These are phyloP conservation scores for Urocynchramus pylzowi DNA, from an alignment of 2,113 vertebrate genomes.

Conservation along the genomic window DNA sequence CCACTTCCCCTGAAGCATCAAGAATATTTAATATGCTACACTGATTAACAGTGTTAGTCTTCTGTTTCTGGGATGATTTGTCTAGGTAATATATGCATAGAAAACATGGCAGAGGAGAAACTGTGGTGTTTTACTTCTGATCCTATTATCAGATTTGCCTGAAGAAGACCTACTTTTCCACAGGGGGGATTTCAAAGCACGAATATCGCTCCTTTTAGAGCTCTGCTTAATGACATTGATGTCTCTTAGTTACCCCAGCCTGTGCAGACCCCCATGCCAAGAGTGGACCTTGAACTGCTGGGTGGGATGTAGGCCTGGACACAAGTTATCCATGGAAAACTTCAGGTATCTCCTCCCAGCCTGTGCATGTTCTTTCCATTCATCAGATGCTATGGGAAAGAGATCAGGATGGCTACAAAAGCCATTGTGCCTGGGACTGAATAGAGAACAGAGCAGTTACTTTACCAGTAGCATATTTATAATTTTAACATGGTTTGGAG, in stretches of 20 bases:
- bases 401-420: background rate
- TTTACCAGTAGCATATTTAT: background rate
- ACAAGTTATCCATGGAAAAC: background rate
- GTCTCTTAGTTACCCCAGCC: background rate
- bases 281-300: background rate
- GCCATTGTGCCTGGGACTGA: background rate
- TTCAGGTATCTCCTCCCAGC: background rate
- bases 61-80: conserved; percentile 1
- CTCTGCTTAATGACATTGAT: background rate
- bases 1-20: background rate
- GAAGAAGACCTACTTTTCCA: background rate
- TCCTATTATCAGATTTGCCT: background rate
- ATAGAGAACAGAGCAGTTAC: background rate
- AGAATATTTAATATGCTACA: conserved; percentile 25
- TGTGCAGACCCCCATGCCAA: background rate
- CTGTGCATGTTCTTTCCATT: background rate
- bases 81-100: background rate
- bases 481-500: background rate
- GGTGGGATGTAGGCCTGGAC: background rate
- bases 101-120: background rate
- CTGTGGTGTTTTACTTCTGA: background rate
- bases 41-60: conserved; percentile 2
- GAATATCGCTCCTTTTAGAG: background rate
- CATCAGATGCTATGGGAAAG: background rate
- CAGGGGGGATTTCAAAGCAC: background rate